phyloP scores from a whole-genome alignment of 2,113 vertebrate species.

The Herpailurus yagouaroundi region DNA sequence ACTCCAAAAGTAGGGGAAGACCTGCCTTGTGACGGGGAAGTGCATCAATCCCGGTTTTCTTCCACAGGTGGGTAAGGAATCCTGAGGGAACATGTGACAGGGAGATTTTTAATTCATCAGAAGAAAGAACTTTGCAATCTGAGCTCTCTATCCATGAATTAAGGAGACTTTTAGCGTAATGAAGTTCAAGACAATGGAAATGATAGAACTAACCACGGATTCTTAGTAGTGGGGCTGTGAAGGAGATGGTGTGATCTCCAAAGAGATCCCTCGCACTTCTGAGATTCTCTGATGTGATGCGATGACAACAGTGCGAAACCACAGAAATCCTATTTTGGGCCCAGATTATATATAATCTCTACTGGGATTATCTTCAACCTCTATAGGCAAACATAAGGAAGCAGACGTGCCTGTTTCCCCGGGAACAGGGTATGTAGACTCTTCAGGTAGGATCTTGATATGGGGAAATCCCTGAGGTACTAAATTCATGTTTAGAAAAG shows the following conservation, averaged over 20 bases:
- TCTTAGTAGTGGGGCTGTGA: background rate
- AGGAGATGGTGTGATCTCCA: background rate
- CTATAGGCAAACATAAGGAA: background rate
- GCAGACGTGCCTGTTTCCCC: background rate
- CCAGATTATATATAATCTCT: background rate
- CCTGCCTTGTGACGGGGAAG: background rate
- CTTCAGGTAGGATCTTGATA: background rate
- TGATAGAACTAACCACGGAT: background rate
- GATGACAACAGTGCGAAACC: background rate
- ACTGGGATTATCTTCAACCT: background rate
- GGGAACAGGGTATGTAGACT: background rate
- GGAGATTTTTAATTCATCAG: background rate
- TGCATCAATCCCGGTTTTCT: background rate
- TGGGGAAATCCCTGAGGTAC: background rate
- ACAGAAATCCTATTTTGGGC: background rate
- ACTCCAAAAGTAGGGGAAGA: background rate
- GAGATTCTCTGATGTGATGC: background rate
- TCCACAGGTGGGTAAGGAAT: background rate
- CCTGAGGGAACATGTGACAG: background rate
- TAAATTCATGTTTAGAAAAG: conserved; percentile 5
- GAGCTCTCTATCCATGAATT: background rate
- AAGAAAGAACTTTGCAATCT: background rate
- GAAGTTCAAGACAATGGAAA: background rate
- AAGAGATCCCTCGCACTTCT: background rate
- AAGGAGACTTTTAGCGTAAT: background rate